A percentile compares a stretch with the other conserved stretches of the same genome.
Conservation (phyloP, 2,113 vertebrate genomes). For the Oxygymnocypris stewartii region DNA sequence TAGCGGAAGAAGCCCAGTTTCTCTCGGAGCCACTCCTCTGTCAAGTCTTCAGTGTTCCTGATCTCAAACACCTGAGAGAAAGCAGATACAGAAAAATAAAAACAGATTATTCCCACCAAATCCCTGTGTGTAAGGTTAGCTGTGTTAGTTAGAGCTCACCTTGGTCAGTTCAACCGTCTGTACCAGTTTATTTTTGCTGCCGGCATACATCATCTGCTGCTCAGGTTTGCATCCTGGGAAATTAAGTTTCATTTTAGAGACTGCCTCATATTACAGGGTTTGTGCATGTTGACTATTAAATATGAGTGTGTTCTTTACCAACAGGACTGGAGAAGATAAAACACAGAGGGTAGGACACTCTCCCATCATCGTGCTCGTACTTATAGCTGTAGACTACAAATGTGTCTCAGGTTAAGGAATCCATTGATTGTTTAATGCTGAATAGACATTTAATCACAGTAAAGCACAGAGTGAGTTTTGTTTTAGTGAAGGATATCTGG, state of each 20-base stretch:
- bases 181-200: slow-evolving; percentile 96
- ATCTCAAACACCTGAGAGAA: slow-evolving; percentile 92
- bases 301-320: slow-evolving; percentile 75
- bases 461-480: not conserved
- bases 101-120: too few relatives aligned
- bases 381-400: slow-evolving; percentile 98
- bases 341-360: slow-evolving; percentile 94
- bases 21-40: slow-evolving; percentile 95
- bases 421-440: not conserved
- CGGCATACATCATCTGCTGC: slow-evolving; percentile 98
- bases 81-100: not conserved
- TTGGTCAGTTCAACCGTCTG: slow-evolving; percentile 90
- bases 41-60: slow-evolving; percentile 95
- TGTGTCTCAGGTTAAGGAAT: slow-evolving; percentile 87
- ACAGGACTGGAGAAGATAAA: slow-evolving; percentile 98
- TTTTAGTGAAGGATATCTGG: slow-evolving; percentile 78
- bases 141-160: slow-evolving; percentile 69
- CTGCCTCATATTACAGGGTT: not conserved
- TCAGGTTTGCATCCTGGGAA: slow-evolving; percentile 88
- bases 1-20: slow-evolving; percentile 96
- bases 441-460: not conserved
- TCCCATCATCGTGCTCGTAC: slow-evolving; percentile 92
- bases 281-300: not conserved
- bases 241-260: slow-evolving; percentile 3
- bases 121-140: not conserved